Percentiles rank a stretch among this genome's conserved stretches.
Evolutionary conservation across 2,888 invertebrate species (phyloP).

Genomic region (Lissocephala sabroskyi): DNA sequence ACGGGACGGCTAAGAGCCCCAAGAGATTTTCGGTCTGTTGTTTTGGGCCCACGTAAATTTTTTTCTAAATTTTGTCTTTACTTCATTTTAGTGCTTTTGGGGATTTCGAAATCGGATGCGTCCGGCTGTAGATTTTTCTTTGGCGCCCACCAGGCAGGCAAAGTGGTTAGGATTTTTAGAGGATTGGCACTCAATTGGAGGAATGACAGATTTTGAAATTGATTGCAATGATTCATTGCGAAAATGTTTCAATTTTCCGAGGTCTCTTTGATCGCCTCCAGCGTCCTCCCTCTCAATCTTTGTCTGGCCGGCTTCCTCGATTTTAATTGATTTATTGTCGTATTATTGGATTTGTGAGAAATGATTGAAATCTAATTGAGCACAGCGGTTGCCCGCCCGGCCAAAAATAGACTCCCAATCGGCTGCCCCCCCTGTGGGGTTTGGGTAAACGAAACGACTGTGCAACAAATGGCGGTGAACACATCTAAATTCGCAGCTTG

Average conservation of each 20-base stretch:
- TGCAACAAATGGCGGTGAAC: slow-evolving; percentile 1
- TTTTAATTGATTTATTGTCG: slow-evolving; percentile 52
- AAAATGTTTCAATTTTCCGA: slow-evolving; percentile 6
- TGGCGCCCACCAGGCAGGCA: slow-evolving; percentile 40
- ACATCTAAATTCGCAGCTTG: neutral
- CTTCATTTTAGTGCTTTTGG: slow-evolving; percentile 17
- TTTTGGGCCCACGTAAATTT: slow-evolving; percentile 24
- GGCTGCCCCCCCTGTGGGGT: slow-evolving; percentile 26
- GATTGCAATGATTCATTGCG: slow-evolving; percentile 42
- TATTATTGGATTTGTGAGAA: slow-evolving; percentile 38
- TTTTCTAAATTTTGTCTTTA: slow-evolving; percentile 28
- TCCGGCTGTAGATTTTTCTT: slow-evolving; percentile 14
- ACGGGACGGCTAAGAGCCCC: no score
- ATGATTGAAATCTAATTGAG: slow-evolving; percentile 42
- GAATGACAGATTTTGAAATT: slow-evolving; percentile 27
- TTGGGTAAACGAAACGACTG: slow-evolving; percentile 22
- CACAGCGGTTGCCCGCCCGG: neutral
- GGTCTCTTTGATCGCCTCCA: no score
- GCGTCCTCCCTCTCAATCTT: no score
- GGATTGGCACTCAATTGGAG: slow-evolving; percentile 32
- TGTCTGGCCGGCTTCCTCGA: slow-evolving; percentile 23
- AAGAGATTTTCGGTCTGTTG: no score
- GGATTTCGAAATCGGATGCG: slow-evolving; percentile 50
- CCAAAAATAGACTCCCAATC: no score
- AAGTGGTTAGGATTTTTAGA: slow-evolving; percentile 2